phyloP scores from a whole-genome alignment of 1,140 invertebrate genomes.

The Papilio polytes region DNA sequence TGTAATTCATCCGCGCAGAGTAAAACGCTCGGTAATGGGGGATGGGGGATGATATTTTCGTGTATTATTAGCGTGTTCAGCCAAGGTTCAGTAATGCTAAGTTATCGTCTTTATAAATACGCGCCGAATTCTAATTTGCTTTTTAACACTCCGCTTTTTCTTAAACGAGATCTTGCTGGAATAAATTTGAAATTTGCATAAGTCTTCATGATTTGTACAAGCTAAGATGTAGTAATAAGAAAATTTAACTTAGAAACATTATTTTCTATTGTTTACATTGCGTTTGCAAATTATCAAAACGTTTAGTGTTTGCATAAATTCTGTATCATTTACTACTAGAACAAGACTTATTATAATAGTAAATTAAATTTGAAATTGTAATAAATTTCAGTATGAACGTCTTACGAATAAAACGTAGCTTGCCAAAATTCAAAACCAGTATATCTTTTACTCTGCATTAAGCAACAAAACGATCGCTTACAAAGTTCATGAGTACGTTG shows the following conservation, averaged over 20 bases:
- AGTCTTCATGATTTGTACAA: background rate
- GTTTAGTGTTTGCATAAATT: background rate
- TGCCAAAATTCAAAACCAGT: background rate
- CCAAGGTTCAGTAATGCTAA: slow-evolving; percentile 70
- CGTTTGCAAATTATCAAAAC: background rate
- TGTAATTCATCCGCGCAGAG: slow-evolving; percentile 79
- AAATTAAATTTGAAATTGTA: too few species aligned
- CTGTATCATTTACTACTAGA: background rate
- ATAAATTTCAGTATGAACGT: too few species aligned
- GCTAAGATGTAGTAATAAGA: background rate
- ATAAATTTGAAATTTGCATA: slow-evolving; percentile 11
- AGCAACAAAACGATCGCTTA: background rate
- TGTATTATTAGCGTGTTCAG: slow-evolving; percentile 75
- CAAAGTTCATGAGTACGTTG: background rate
- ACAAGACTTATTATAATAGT: too few species aligned
- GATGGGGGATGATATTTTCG: slow-evolving; percentile 71
- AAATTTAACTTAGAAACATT: background rate
- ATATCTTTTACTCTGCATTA: background rate
- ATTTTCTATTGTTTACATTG: background rate
- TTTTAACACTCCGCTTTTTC: slow-evolving; percentile 40
- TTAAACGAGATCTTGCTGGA: background rate
- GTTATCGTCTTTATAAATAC: slow-evolving; percentile 67
- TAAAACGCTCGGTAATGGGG: slow-evolving; percentile 76
- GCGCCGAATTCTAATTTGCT: slow-evolving; percentile 51
- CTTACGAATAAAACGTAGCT: background rate